phyloP scores from a whole-genome alignment of 2,888 invertebrate genomes.

The Noctua comes region DNA sequence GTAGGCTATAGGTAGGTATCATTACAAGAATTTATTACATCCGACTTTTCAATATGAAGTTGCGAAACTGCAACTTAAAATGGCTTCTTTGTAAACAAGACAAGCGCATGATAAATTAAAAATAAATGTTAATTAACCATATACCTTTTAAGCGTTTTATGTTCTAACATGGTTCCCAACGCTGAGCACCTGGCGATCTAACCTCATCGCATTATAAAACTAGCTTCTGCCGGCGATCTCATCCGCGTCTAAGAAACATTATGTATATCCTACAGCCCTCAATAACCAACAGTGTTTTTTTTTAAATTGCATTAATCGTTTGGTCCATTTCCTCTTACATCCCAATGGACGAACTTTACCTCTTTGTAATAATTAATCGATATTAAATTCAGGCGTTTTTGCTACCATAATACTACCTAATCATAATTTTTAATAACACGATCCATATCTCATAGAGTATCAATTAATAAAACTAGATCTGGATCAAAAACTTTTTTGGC shows the following conservation, averaged over 20 bases:
- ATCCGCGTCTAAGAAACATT: not conserved
- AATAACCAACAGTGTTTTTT: not conserved
- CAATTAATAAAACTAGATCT: conserved; percentile 51
- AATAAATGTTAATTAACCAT: not conserved
- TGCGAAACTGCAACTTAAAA: not conserved
- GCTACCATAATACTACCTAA: conserved; percentile 15
- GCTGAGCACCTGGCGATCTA: conserved; percentile 13
- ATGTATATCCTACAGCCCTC: not conserved
- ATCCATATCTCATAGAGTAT: conserved; percentile 49
- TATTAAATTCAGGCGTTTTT: conserved; percentile 12
- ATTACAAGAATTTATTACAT: conserved; percentile 4
- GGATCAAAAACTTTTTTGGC: conserved; percentile 42
- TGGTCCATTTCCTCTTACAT: not conserved
- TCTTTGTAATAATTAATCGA: not conserved
- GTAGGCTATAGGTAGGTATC: conserved; percentile 22
- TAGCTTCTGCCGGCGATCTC: not conserved
- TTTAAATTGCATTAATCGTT: too few relatives aligned
- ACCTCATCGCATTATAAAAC: conserved; percentile 3
- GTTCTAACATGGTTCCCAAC: conserved; percentile 14
- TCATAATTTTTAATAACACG: conserved; percentile 57
- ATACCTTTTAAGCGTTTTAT: not conserved
- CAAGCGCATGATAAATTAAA: not conserved
- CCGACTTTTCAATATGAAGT: not conserved
- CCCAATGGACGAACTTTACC: not conserved
- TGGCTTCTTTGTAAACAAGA: not conserved